Conservation (phyloP, 1,140 invertebrate genomes). For the Prorops nasuta region DNA sequence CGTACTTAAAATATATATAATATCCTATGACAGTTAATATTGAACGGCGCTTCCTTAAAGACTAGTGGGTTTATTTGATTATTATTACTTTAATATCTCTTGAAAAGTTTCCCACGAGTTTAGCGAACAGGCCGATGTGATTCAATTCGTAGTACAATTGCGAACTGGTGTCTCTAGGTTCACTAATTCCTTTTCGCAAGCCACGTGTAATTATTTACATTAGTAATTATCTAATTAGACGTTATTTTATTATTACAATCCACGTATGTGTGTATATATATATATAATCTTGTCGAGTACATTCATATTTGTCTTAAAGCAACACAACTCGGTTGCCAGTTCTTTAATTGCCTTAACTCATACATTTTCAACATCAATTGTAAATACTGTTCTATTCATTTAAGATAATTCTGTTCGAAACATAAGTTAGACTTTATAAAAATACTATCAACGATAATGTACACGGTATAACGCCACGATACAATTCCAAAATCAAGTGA, state of each 20-base stretch:
- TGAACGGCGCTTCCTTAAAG: no score
- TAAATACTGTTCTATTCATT: not conserved
- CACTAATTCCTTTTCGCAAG: not conserved
- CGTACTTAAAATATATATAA: not conserved
- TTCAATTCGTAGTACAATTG: no score
- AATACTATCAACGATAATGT: slow-evolving; percentile 41
- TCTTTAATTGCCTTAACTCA: not conserved
- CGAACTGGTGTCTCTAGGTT: not conserved
- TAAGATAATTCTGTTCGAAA: slow-evolving; percentile 24
- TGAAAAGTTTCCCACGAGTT: no score
- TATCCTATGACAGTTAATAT: not conserved
- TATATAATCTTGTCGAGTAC: not conserved
- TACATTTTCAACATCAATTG: not conserved
- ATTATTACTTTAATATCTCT: no score
- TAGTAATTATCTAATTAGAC: not conserved
- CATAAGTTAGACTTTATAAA: slow-evolving; percentile 43
- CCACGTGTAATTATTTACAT: not conserved
- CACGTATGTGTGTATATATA: not conserved
- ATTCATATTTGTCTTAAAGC: no score
- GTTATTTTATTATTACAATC: not conserved
- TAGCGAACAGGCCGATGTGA: no score
- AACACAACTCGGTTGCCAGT: no score
- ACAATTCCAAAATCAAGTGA: slow-evolving; percentile 20
- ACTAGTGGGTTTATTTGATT: no score
- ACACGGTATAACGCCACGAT: slow-evolving; percentile 29